Evolutionary conservation across 2,888 invertebrate genomes (phyloP).

Genomic region (Tribolium freemani): DNA sequence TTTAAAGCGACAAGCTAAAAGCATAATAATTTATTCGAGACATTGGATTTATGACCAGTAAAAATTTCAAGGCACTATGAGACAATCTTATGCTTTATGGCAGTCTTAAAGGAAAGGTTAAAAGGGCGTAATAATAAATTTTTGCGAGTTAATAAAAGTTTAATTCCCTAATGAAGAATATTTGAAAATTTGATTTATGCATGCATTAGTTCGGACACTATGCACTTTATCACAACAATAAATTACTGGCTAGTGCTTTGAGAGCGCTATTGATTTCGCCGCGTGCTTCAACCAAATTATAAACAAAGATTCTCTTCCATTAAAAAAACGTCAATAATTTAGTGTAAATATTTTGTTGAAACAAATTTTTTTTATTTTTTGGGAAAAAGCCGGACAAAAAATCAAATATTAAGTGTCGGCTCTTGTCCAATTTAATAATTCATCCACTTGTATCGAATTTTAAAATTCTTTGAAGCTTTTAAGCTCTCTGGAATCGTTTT

Average conservation of each 20-base stretch:
- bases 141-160: background rate
- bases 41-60: slow-evolving; percentile 5
- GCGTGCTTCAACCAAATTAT: background rate
- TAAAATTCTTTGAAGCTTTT: too few species aligned
- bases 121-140: background rate
- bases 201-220: too few species aligned
- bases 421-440: too few species aligned
- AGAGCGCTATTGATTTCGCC: background rate
- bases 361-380: too few species aligned
- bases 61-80: background rate
- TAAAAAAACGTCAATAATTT: too few species aligned
- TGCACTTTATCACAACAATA: background rate
- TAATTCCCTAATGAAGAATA: background rate
- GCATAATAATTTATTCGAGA: slow-evolving; percentile 13
- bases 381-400: too few species aligned
- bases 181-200: too few species aligned
- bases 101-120: background rate
- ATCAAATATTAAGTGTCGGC: too few species aligned
- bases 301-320: background rate
- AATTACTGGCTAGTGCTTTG: background rate
- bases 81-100: background rate
- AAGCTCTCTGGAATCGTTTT: too few species aligned
- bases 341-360: too few species aligned
- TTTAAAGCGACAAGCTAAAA: slow-evolving; percentile 8
- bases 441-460: too few species aligned